Evolutionary conservation across 2,797 vertebrate species (phyloP).

Genomic region (Bufotes viridis): DNA sequence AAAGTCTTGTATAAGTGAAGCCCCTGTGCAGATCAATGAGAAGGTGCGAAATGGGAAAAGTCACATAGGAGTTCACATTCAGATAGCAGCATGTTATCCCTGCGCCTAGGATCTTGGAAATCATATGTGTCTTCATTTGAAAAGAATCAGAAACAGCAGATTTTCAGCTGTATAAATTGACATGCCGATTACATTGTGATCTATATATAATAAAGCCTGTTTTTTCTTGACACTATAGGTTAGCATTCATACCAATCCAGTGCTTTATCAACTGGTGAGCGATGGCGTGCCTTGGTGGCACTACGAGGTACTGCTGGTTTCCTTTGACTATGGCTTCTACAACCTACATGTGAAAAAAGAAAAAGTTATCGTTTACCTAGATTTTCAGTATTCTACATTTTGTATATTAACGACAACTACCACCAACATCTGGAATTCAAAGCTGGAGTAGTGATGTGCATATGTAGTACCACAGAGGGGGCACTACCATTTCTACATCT

Average conservation of each 20-base stretch:
- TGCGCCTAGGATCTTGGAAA: not conserved
- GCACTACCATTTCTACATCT: too few species aligned
- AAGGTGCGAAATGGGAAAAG: too few species aligned
- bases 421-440: too few species aligned
- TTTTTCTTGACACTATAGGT: constrained; percentile 73
- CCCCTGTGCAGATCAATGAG: not conserved
- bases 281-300: constrained; percentile 86
- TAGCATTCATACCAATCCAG: constrained; percentile 87
- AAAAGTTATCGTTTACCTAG: not conserved
- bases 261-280: constrained; percentile 90
- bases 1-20: not conserved
- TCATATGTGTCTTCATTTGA: not conserved
- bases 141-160: not conserved
- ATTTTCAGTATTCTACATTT: not conserved
- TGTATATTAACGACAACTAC: not conserved
- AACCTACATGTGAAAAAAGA: constrained; percentile 74
- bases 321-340: constrained; percentile 79
- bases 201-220: not conserved
- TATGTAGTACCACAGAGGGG: too few species aligned
- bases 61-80: not conserved
- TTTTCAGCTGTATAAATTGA: not conserved
- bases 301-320: constrained; percentile 71
- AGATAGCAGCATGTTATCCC: not conserved
- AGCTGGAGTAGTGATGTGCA: too few species aligned
- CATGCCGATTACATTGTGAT: constrained; percentile 2